Base-by-base conservation (phyloP, 35 echinoderm and acorn worm species). In the Ophiothrix spiculata region DNA sequence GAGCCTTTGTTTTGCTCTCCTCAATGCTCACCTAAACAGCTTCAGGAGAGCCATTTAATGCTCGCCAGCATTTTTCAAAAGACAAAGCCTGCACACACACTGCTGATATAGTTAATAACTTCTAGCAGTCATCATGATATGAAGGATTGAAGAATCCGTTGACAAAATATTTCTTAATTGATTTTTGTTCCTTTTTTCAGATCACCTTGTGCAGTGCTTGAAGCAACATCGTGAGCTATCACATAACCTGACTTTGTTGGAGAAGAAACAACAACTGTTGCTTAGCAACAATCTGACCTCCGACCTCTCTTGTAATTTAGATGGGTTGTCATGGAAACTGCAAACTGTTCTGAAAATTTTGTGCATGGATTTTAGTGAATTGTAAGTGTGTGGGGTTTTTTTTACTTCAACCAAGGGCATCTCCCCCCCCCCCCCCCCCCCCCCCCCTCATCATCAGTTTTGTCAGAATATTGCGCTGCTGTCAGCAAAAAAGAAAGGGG, bases 241-340 rank as follows among this genome's bases (percentile, higher is more conserved):
- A 37, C 34, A n/a, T 17, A 36, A 46, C 49, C 38, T 16, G 32
- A 39, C 33, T 8, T 35, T 81, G 31, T 38, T 33, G 35, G 74
- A 85, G 17, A 49, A 40, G 31, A 90, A 90, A 75, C 33, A 46
- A 25, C 39, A 31, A 29, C 63, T 84, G 21, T 63, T 90, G 12
- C 31, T 46, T 34, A 32, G 37, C 29, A 75, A 34, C 35, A 32
- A 76, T 31, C 23, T 73, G 36, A 32, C 40, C 36, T 17, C 17
- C 39, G 76, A 90, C 76, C 56, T 90, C 39, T 85, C 81, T 13
- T 90, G 88, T 37, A 77, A 82, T 38, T 36, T 76, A 35, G 74
- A 84, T 69, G 88, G 88, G 28, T 42, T 83, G 0, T 90, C 88
- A 74, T 90, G 88, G 88, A 60, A 56, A 38, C 75, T 90, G 4